A percentile compares a stretch with the other conserved stretches of the same genome.
phyloP scores from a whole-genome alignment of 1,140 invertebrate species.

The Caerostris darwini region DNA sequence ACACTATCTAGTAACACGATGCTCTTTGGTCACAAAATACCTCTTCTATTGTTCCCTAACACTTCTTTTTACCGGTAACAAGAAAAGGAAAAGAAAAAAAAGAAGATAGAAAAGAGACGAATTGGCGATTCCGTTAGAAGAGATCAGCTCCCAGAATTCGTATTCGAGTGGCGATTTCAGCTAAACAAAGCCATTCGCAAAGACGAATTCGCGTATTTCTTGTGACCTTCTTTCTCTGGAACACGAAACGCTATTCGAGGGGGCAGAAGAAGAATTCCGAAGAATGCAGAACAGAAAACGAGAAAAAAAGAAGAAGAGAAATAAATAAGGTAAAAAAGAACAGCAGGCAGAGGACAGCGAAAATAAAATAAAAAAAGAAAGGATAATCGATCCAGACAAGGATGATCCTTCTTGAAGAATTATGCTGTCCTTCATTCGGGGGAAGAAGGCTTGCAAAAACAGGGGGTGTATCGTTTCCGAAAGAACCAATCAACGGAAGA shows the following conservation, averaged over 20 bases:
- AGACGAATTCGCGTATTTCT: conserved; percentile 29
- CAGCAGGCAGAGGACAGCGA: background rate
- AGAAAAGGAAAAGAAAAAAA: background rate
- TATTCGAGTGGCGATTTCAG: conserved; percentile 4
- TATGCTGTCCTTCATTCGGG: conserved; percentile 34
- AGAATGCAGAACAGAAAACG: background rate
- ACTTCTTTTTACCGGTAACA: no score
- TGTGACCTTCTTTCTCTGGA: background rate
- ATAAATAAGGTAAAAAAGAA: background rate
- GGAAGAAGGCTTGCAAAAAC: conserved; percentile 31
- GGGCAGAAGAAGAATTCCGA: background rate
- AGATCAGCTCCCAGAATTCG: conserved; percentile 16
- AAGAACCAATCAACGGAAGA: conserved; percentile 42
- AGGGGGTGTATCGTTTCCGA: conserved; percentile 15
- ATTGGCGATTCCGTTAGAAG: conserved; percentile 5
- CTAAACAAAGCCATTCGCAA: conserved; percentile 9
- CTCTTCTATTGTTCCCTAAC: no score
- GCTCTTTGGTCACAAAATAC: no score
- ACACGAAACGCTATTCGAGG: background rate
- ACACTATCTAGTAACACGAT: no score
- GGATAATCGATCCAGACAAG: conserved; percentile 40
- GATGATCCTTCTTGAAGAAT: conserved; percentile 34
- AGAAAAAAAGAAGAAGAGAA: background rate
- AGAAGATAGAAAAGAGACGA: background rate
- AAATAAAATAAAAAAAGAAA: background rate